phyloP scores from a whole-genome alignment of 2,888 invertebrate species.

The Agonopterix heracliana region DNA sequence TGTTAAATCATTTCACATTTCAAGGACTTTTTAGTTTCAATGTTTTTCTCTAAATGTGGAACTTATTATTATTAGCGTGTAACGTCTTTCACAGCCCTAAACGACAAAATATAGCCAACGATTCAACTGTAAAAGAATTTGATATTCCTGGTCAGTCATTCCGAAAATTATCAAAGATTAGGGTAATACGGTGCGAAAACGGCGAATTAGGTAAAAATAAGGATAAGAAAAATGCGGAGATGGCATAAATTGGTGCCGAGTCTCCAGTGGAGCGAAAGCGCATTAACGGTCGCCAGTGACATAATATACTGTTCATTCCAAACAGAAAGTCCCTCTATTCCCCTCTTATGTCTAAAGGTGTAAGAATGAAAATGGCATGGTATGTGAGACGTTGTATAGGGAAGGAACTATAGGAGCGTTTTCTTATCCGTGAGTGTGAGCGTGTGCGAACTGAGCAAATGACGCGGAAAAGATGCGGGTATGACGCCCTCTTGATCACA shows the following conservation, averaged over 20 bases:
- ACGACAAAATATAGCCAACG: too few relatives aligned
- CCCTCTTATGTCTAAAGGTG: too few relatives aligned
- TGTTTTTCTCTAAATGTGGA: too few relatives aligned
- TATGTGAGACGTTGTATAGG: too few relatives aligned
- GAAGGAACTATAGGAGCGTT: constrained; percentile 12
- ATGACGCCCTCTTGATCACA: constrained; percentile 52
- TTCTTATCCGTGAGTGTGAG: constrained; percentile 38
- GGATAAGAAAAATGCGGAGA: constrained; percentile 56
- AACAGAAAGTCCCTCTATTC: neutral
- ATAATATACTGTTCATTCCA: constrained; percentile 11
- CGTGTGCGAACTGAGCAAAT: constrained; percentile 48
- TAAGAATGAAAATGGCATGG: too few relatives aligned
- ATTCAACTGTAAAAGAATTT: neutral
- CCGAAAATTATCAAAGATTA: constrained; percentile 33
- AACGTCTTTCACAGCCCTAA: too few relatives aligned
- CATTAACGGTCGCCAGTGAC: constrained; percentile 45
- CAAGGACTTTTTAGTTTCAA: too few relatives aligned
- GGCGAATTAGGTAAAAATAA: constrained; percentile 57
- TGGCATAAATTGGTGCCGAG: constrained; percentile 57
- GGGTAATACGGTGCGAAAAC: constrained; percentile 54
- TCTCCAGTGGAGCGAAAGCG: constrained; percentile 52
- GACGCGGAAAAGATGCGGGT: constrained; percentile 60
- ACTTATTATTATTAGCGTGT: too few relatives aligned
- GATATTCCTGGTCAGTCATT: constrained; percentile 3
- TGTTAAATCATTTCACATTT: too few relatives aligned